phyloP scores from a whole-genome alignment of 2,113 vertebrate species.

The Galemys pyrenaicus region DNA sequence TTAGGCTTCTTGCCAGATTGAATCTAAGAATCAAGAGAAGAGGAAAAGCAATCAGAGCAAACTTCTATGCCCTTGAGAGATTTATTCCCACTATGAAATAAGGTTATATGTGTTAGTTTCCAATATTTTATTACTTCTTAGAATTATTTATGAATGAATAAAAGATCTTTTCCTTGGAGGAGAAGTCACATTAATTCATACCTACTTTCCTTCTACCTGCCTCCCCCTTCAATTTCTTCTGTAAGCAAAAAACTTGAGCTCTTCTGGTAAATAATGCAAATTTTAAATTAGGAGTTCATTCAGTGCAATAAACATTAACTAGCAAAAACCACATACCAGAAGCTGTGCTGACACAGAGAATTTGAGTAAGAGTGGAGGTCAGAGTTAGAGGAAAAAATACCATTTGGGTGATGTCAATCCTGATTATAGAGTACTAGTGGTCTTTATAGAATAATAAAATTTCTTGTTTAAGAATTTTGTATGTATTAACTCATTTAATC shows the following conservation, averaged over 20 bases:
- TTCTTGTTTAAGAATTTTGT: not conserved
- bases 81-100: conserved; percentile 34
- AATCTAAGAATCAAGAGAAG: not conserved
- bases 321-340: not conserved
- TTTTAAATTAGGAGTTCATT: not conserved
- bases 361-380: not conserved
- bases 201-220: not conserved
- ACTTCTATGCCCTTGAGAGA: conserved; percentile 12
- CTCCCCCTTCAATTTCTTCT: not conserved
- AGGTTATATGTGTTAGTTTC: conserved; percentile 19
- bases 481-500: not conserved
- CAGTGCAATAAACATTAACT: not conserved
- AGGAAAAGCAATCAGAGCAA: conserved; percentile 21
- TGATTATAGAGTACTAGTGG: not conserved
- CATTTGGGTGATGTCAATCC: not conserved
- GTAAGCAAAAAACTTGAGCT: not conserved
- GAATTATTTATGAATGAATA: conserved; percentile 31
- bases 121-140: conserved; percentile 29
- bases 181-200: not conserved
- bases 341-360: conserved; percentile 29
- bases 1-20: not conserved
- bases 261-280: not conserved
- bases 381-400: conserved; percentile 32
- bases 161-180: not conserved
- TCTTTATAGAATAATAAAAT: conserved; percentile 32